Evolutionary conservation across 2,888 invertebrate species (phyloP), one percentile per base, ranked within the genome.

Genomic region (Spisula subtruncata): DNA sequence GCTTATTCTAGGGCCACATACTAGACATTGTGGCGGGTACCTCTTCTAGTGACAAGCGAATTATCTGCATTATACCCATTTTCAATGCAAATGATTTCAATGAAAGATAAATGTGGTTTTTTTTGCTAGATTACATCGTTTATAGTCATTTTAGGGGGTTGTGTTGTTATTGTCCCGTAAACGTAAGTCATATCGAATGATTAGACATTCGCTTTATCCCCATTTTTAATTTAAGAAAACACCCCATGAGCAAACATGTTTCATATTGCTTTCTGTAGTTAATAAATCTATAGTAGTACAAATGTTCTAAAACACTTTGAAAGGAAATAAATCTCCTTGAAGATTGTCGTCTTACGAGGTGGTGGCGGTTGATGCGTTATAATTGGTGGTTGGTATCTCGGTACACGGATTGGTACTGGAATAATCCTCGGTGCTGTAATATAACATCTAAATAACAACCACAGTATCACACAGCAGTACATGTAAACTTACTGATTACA

Each of bases 311-410:
- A 75, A 25, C 14, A 75, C 35, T 20, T 18, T 60, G 25, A 60
- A 25, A 75, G 75, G 18, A 8, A 35, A 75, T 75, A 75, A 35
- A 16, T 35, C 29, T 35, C 16, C 29, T 75, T 32, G 32, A 75
- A 75, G 75, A 32, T 75, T n/a, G 16, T 75, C 35, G 81, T 82
- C 89, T 89, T 89, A 89, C 89, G 89, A 82, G 86, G 89, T 54
- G 79, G 86, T 20, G 85, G 83, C 20, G 82, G 85, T 18, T 85
- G 85, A 18, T 35, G 46, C 1, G 75, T 35, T 14, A 66, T 80
- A 20, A 79, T 83, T 2, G 86, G 86, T 29, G 56, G 81, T 25
- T 54, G 83, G 12, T 85, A 48, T 79, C 83, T 85, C 60, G 83
- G 89, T 51, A 89, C 83, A 51, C 87, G 20, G n/a, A 88, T 60